Evolutionary conservation across 1,140 invertebrate genomes (phyloP).

Genomic region (Temnothorax nylanderi): DNA sequence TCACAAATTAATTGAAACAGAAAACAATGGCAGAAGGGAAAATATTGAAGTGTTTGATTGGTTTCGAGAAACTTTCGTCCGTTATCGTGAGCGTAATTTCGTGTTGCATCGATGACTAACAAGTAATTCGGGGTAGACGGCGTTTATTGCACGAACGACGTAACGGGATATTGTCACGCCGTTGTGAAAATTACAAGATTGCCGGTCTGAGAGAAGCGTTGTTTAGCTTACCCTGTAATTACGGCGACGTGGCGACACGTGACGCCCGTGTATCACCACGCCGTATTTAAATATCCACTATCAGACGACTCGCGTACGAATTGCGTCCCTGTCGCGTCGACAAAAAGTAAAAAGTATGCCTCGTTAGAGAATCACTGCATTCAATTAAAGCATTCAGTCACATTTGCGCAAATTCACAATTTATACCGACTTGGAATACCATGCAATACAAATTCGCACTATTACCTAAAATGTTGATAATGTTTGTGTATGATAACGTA

Average conservation of each 20-base stretch:
- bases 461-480: not conserved
- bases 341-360: not conserved
- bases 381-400: not conserved
- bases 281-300: constrained; percentile 55
- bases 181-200: constrained; percentile 59
- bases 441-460: not conserved
- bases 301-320: not conserved
- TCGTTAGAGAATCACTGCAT: constrained; percentile 13
- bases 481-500: not conserved
- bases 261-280: constrained; percentile 2
- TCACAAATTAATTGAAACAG: not conserved
- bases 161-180: constrained; percentile 35
- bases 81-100: constrained; percentile 23
- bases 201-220: constrained; percentile 54
- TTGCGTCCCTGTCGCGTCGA: not conserved
- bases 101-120: constrained; percentile 4
- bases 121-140: constrained; percentile 12
- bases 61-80: not conserved
- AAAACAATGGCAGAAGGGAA: not conserved
- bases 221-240: constrained; percentile 58
- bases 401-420: not conserved
- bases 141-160: constrained; percentile 33
- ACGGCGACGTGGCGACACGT: constrained; percentile 32
- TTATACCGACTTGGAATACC: not conserved
- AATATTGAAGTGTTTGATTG: not conserved